Evolutionary conservation across 2,888 invertebrate genomes (phyloP).

Genomic region (Polymixis flavicincta): DNA sequence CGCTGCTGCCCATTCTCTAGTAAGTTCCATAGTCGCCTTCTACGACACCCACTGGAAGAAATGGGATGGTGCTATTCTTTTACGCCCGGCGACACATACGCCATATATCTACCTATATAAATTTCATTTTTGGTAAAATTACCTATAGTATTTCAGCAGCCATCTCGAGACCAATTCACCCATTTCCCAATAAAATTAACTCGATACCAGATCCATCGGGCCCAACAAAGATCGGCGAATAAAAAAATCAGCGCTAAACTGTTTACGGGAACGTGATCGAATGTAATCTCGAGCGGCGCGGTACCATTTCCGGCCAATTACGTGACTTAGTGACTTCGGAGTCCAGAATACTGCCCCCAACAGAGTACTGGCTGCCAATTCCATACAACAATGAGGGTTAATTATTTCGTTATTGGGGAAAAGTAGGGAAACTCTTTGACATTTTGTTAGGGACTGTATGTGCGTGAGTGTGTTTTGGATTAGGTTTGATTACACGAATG

Average conservation of each 20-base stretch:
- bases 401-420: constrained; percentile 71
- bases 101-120: background rate
- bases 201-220: constrained; percentile 62
- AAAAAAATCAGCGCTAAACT: constrained; percentile 83
- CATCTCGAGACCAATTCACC: constrained; percentile 37
- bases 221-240: constrained; percentile 72
- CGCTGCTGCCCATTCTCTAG: too few relatives aligned
- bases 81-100: too few relatives aligned
- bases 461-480: background rate
- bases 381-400: constrained; percentile 68
- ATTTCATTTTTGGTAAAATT: background rate
- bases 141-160: background rate
- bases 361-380: constrained; percentile 59
- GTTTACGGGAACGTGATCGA: constrained; percentile 84
- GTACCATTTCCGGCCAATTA: constrained; percentile 85
- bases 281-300: constrained; percentile 80
- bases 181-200: constrained; percentile 61
- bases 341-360: constrained; percentile 72
- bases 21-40: too few relatives aligned
- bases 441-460: constrained; percentile 30
- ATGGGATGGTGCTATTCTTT: too few relatives aligned
- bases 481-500: background rate
- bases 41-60: too few relatives aligned
- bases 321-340: constrained; percentile 79
- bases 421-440: constrained; percentile 56